Base-by-base conservation (phyloP, 2,113 vertebrate genomes). In the Dascyllus trimaculatus region DNA sequence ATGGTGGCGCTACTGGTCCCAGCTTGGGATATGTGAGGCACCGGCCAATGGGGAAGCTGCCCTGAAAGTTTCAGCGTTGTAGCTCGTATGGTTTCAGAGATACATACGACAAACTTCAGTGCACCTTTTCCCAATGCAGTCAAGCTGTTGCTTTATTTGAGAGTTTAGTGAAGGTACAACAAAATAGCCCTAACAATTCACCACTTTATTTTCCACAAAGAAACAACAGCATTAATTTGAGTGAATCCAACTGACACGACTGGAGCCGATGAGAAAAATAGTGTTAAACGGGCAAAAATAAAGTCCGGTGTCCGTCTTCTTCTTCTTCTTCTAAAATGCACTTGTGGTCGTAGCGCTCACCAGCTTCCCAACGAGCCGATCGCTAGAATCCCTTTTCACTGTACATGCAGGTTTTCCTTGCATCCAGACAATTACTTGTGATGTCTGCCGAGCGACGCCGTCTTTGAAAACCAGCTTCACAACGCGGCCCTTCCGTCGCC, bases 281-380 rank as follows among this genome's bases (percentile, higher is more conserved):
- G 75, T 80, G 84, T 88, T 90, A 84, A 89, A 79, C 58, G 60
- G 70, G 61, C 11, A 78, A 86, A 85, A 80, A 82, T 18, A 77
- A 85, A 65, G 75, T 56, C 49, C 45, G 53, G 77, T 85, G 74
- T 80, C 51, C 63, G 70, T 54, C 72, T 60, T 38, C 32, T 32
- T 74, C n/a, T n/a, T 21, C 70, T 76, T 53, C 68, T 71, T 73
- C 54, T 81, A 71, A 86, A 94, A 93, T 88, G 94, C 93, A 94
- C 93, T 93, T 93, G 87, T 87, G 92, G 94, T 88, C 75, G 66
- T 69, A 70, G 86, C 63, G 67, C 80, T 84, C 65, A 2, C 71
- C 62, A 73, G 48, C 69, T 10, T 77, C 35, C 52, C 52, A 25
- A n/a, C 40, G 61, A 83, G 43, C 71, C 26, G 2, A 54, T 68